A percentile compares a stretch with the other conserved stretches of the same genome.
Evolutionary conservation across 35 echinoderm and acorn worm species (phyloP).

Genomic region (Apostichopus japonicus): DNA sequence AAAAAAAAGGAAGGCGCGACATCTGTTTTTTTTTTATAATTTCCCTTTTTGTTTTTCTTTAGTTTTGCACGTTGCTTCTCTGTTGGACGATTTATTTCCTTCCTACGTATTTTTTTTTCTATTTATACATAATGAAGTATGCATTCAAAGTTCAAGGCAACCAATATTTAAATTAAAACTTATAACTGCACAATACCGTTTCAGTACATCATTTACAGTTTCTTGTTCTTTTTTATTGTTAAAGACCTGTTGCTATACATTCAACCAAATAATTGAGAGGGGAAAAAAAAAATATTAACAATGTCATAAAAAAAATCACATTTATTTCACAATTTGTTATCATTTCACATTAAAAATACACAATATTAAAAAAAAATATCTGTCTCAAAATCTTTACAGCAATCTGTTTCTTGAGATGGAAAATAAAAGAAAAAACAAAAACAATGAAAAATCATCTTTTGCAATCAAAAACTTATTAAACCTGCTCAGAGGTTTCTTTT

Average conservation of each 20-base stretch:
- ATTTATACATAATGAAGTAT: conserved; percentile 47
- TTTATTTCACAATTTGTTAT: conserved; percentile 23
- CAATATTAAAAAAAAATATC: neutral
- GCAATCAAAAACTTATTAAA: neutral
- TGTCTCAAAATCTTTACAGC: neutral
- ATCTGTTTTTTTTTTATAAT: neutral
- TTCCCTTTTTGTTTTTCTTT: neutral
- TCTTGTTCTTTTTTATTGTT: neutral
- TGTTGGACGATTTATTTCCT: conserved; percentile 15
- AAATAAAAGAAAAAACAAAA: neutral
- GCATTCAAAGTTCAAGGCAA: conserved; percentile 42
- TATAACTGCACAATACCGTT: conserved; percentile 15
- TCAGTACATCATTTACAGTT: neutral
- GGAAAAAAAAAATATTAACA: neutral
- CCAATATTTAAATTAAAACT: conserved; percentile 13
- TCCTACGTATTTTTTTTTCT: conserved; percentile 7
- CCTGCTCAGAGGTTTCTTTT: neutral
- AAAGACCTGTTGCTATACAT: neutral
- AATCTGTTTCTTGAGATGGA: neutral
- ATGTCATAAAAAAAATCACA: conserved; percentile 12
- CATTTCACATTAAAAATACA: conserved; percentile 49
- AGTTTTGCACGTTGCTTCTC: conserved; percentile 33
- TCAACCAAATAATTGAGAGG: neutral
- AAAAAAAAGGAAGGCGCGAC: conserved; percentile 29
- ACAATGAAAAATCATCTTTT: neutral